These are phyloP conservation scores for Drosophila navojoa DNA, from an alignment of 1,140 invertebrate species.

Conservation along the genomic window DNA sequence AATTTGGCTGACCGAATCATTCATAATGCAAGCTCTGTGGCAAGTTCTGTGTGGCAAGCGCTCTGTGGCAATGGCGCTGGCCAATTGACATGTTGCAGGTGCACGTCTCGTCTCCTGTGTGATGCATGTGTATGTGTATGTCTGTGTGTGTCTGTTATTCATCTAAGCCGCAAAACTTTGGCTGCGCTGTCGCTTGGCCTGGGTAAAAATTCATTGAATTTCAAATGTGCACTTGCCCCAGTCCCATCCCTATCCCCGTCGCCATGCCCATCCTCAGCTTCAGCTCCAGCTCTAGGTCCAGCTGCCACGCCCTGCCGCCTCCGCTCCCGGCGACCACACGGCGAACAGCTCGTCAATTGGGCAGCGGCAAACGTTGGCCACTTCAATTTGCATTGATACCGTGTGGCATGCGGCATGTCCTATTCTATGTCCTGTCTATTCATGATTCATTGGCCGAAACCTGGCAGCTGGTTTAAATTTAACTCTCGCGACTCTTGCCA, in stretches of 20 bases:
- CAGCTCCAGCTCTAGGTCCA: not conserved
- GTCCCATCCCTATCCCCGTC: not conserved
- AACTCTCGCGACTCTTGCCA: conserved; percentile 32
- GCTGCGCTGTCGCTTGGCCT: conserved; percentile 35
- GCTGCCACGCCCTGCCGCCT: not conserved
- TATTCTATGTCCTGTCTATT: conserved; percentile 38
- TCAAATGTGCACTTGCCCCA: conserved; percentile 55
- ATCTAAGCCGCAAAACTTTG: conserved; percentile 59
- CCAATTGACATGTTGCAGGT: conserved; percentile 70
- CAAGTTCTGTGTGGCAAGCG: conserved; percentile 49
- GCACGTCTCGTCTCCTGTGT: conserved; percentile 4
- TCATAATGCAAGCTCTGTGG: conserved; percentile 65
- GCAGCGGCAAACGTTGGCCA: conserved; percentile 66
- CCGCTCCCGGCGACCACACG: not conserved
- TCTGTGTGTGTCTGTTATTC: conserved; percentile 48
- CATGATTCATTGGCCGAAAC: conserved; percentile 69
- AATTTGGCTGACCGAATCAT: conserved; percentile 69
- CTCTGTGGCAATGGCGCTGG: conserved; percentile 49
- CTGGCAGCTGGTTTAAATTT: conserved; percentile 37
- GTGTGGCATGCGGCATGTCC: conserved; percentile 5
- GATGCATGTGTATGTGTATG: not conserved
- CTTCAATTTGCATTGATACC: conserved; percentile 78
- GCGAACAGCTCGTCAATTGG: conserved; percentile 54
- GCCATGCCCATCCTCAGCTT: too few species aligned
- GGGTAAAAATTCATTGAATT: conserved; percentile 81